phyloP scores from a whole-genome alignment of 1,140 invertebrate species.

The Drosophila arizonae region DNA sequence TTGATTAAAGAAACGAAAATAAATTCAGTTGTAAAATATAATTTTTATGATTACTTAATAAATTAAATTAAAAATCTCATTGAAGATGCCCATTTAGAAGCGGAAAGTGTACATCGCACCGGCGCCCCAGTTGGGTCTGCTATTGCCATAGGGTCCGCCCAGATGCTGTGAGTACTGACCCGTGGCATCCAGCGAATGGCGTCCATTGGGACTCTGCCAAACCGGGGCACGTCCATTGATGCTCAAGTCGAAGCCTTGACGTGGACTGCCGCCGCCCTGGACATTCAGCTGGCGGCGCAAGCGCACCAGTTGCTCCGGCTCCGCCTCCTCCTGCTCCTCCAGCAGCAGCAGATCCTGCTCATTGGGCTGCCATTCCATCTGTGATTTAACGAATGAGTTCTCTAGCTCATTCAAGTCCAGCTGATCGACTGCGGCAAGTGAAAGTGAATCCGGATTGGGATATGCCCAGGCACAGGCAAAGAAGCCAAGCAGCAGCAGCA shows the following conservation, averaged over 20 bases:
- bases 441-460: not conserved
- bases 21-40: too few relatives aligned
- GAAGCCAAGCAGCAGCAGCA: not conserved
- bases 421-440: not conserved
- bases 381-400: too few relatives aligned
- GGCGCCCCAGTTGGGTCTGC: constrained; percentile 63
- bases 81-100: constrained; percentile 30
- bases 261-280: constrained; percentile 61
- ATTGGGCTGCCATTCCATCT: too few relatives aligned
- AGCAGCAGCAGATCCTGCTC: not conserved
- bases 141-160: constrained; percentile 75
- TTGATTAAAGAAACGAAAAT: not conserved
- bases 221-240: constrained; percentile 60
- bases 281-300: constrained; percentile 54
- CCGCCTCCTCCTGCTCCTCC: not conserved
- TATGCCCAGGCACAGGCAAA: not conserved
- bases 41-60: not conserved
- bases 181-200: constrained; percentile 66
- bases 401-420: too few relatives aligned
- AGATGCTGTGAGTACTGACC: constrained; percentile 71
- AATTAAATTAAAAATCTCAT: not conserved
- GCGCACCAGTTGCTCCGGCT: constrained; percentile 13
- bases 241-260: constrained; percentile 66
- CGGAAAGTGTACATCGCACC: constrained; percentile 65
- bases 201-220: constrained; percentile 73